Base-by-base conservation (phyloP, 2,888 invertebrate species). In the Netelia virgata region DNA sequence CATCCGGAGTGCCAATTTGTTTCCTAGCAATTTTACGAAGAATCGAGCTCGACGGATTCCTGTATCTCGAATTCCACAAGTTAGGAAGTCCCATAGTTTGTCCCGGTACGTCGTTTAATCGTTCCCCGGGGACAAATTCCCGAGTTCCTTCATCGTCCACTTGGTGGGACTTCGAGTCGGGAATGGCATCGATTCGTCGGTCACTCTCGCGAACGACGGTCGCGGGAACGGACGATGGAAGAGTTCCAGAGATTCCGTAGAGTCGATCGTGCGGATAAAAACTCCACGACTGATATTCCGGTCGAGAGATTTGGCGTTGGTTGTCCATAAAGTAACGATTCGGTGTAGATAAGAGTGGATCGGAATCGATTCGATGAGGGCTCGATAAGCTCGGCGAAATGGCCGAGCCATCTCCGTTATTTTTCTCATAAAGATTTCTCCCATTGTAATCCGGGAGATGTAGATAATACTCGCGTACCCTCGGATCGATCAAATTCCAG, bases 31-130 rank as follows among this genome's bases (percentile, higher is more conserved):
- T 41, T 69, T 43, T 69, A 50, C 68, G 68, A 41, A 77, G 47
- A 20, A 70, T 47, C 69, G 74, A 64, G 14, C 20, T 70, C n/a
- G 78, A 14, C 18, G 78, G 74, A 36, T 70, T 70, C 16, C 82
- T 57, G 16, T 78, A 84, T 50, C 66, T 69, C 9, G 78, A 47
- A 53, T 70, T 70, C 84, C 84, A 84, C 57, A 82, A 68, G 14
- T 84, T 55, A 10, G 77, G 59, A 61, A 82, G 10, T 8, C 59
- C 82, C 64, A 84, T 70, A 6, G 77, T 23, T 10, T 81, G 81
- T 36, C 73, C 57, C 1, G 82, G 74, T 53, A 50, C 41, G 9
- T 75, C 74, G 36, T 78, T 70, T 1, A 61, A 41, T 14, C 55
- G 78, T 74, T 82, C 70, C 6, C 43, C 53, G 6, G 43, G 3